Percentiles rank a stretch among this genome's conserved stretches.
Conservation (phyloP, 2,888 invertebrate genomes). For the Ectemnius cavifrons region DNA sequence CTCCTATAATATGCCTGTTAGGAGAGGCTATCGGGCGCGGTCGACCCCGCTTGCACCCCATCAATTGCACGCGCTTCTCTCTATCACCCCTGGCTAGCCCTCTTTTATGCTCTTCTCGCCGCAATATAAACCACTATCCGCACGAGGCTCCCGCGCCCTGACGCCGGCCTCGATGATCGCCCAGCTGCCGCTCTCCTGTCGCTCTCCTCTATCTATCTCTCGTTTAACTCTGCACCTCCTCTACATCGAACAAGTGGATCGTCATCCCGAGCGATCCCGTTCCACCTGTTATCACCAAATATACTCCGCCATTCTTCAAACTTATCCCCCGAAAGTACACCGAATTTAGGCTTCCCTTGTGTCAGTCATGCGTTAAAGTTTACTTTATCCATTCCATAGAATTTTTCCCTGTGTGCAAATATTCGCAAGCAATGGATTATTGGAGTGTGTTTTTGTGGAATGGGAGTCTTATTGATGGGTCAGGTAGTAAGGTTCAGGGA, state of each 20-base stretch:
- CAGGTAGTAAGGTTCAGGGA: too few relatives aligned
- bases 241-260: constrained; percentile 12
- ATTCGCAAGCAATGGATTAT: too few relatives aligned
- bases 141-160: constrained; percentile 29
- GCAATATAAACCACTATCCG: constrained; percentile 64
- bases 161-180: constrained; percentile 41
- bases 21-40: constrained; percentile 63
- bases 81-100: constrained; percentile 57
- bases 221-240: background rate
- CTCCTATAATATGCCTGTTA: constrained; percentile 70
- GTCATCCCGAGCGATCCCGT: constrained; percentile 20
- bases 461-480: too few relatives aligned
- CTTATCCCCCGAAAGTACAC: too few relatives aligned
- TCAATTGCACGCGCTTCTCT: constrained; percentile 73
- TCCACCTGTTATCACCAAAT: constrained; percentile 29
- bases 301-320: background rate
- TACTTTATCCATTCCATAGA: too few relatives aligned
- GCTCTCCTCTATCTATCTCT: too few relatives aligned
- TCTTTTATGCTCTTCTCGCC: constrained; percentile 57
- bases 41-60: constrained; percentile 73
- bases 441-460: too few relatives aligned
- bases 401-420: too few relatives aligned
- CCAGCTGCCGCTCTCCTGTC: constrained; percentile 35
- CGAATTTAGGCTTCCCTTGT: too few relatives aligned
- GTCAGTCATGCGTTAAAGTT: too few relatives aligned